Evolutionary conservation across 1,140 invertebrate species (phyloP).

Genomic region (Sycophila sp.): DNA sequence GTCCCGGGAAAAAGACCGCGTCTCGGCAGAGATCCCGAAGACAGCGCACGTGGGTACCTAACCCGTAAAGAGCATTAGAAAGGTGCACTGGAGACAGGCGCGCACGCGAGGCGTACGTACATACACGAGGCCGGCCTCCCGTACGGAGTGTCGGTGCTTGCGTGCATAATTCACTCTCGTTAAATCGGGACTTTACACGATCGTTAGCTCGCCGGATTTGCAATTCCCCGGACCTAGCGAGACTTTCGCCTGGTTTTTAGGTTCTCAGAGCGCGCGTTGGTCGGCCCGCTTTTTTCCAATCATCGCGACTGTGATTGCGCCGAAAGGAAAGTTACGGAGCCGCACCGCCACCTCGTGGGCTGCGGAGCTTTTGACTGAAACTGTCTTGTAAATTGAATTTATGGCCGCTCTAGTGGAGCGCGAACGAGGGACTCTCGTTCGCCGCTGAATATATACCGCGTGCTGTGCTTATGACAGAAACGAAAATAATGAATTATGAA

Average conservation of each 20-base stretch:
- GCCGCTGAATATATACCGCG: background rate
- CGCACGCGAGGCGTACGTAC: background rate
- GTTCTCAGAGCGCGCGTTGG: background rate
- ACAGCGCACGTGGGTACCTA: background rate
- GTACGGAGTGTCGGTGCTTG: background rate
- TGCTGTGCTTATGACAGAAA: background rate
- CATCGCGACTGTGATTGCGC: too few species aligned
- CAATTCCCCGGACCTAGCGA: background rate
- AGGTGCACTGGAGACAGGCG: background rate
- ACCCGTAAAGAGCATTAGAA: conserved; percentile 15
- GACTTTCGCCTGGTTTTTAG: conserved; percentile 24
- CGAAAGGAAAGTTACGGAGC: conserved; percentile 21
- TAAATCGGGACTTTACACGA: conserved; percentile 13
- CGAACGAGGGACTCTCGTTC: background rate
- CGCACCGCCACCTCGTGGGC: too few species aligned
- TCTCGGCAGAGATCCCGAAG: background rate
- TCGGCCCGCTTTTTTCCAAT: background rate
- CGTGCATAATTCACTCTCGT: conserved; percentile 32
- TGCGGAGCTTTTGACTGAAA: background rate
- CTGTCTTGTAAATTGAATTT: conserved; percentile 21
- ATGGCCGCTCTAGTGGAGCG: background rate
- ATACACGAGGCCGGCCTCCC: background rate
- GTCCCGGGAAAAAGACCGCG: background rate
- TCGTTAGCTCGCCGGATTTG: conserved; percentile 19
- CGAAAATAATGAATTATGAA: conserved; percentile 7